Base-by-base conservation (phyloP, 2,888 invertebrate genomes). In the Phyllotreta cruciferae region DNA sequence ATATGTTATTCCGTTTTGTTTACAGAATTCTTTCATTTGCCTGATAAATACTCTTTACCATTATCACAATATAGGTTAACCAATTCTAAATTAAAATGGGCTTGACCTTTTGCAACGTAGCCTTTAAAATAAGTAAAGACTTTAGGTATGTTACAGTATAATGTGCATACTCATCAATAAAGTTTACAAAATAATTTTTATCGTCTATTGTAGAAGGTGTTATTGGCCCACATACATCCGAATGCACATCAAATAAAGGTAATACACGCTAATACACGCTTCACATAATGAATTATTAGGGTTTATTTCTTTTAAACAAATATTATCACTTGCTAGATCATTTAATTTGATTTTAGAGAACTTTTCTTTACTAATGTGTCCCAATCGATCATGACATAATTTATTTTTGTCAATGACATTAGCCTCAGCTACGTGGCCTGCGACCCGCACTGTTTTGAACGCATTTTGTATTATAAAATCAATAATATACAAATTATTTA, bases 161-260 rank as follows among this genome's bases (percentile, higher is more conserved):
- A 64, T 79, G 77, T 24, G 75, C 77, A 68, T 60, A 78, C 24
- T 78, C 68, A 70, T 79, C 78, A 62, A 79, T 68, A 74, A 78
- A 78, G 4, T 71, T 14, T 5, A 76, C 73, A 71, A 75, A 76
- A 66, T 78, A 76, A 45, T 76, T 76, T 64, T 76, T 74, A 37
- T 71, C 66, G 58, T 78, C 68, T 14, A 76, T 56, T 0, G 74
- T 24, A 2, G 54, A 44, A 35, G 57, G 53, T 13, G 45, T 45
- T 14, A 63, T 57, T 13, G 62, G 55, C 3, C 57, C 53, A 47
- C 57, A 63, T 14, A 63, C 47, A 57, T 57, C 54, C 6, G 54
- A 41, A 55, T 64, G 56, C 7, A 63, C 24, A 38, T 42, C 37
- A 49, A 53, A 58, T 24, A 24, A 4, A 1, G 4, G 24, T n/a